These are phyloP conservation scores for Lophotriccus pileatus DNA, from an alignment of 2,797 vertebrate species.

Conservation along the genomic window DNA sequence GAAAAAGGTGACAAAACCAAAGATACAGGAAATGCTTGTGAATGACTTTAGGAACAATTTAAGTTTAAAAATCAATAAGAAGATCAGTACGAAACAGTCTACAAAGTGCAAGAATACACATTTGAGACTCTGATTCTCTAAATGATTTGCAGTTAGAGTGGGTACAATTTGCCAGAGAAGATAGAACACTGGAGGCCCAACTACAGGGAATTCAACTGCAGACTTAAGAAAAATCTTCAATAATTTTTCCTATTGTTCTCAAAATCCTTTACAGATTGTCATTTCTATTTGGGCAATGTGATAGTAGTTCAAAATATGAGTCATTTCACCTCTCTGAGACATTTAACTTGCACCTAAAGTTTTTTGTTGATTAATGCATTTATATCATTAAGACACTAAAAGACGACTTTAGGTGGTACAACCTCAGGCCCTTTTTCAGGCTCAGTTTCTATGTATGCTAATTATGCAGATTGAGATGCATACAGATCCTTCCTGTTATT, in stretches of 20 bases:
- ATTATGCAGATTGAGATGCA: not conserved
- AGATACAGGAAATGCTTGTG: not conserved
- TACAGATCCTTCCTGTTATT: not conserved
- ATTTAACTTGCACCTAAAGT: not conserved
- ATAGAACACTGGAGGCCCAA: not conserved
- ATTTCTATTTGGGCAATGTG: not conserved
- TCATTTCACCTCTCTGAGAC: not conserved
- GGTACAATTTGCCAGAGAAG: not conserved
- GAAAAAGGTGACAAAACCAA: accelerated
- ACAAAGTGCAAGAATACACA: not conserved
- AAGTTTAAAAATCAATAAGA: not conserved
- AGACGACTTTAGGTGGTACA: not conserved
- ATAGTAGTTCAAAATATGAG: not conserved
- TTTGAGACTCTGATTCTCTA: not conserved
- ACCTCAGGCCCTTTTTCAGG: not conserved
- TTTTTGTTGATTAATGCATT: not conserved
- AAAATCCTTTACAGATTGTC: not conserved
- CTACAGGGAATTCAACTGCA: not conserved
- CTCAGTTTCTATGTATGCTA: not conserved
- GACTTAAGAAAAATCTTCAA: not conserved
- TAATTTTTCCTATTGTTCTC: not conserved
- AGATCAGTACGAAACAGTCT: not conserved
- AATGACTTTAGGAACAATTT: not conserved
- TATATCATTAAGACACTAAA: not conserved
- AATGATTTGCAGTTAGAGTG: not conserved